Base-by-base conservation (phyloP, 2,888 invertebrate genomes). In the Chalcis sispes region DNA sequence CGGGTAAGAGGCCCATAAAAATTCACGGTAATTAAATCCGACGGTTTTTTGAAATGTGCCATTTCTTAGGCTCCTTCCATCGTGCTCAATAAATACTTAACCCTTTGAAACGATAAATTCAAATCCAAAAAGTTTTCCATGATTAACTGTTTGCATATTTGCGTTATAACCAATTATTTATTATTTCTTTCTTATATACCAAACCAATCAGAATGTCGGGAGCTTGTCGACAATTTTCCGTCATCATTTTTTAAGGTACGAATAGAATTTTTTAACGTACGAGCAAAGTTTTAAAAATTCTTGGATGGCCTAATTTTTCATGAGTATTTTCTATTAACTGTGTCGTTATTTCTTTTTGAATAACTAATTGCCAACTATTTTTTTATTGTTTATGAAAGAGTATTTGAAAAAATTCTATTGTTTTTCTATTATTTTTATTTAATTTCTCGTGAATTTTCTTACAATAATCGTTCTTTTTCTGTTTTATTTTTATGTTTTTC, bases 1-100 rank as follows among this genome's bases (percentile, higher is more conserved):
- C 50, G 50, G 4, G 50, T 18, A 10, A 50, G 50, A 10, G 18
- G 23, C 2, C 50, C 77, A 71, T 77, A 79, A 52, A 78, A 80
- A 70, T 79, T 40, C 1, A 66, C 54, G 1, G 54, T 40, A 5
- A 54, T 5, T 8, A 66, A 18, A 15, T 66, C 66, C 18, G 5
- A 23, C 23, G 67, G 56, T 13, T 13, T 2, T 46, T 54, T 13
- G 1, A 56, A 18, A 7, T 8, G 7, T 56, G 56, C 29, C 8
- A 7, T 10, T n/a, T 65, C 32, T 13, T 15, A 52, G 0, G 8
- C 1, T 1, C 32, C 36, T 2, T 65, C 52, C 36, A 36, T 52
- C 52, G 50, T 23, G 50, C 0, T 50, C 23, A 52, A 50, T 7
- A 50, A 10, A 10, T 50, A 50, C 20, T 50, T 50, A 2, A 50